Evolutionary conservation across 2,888 invertebrate species (phyloP).

Genomic region (Caenorhabditis angaria): DNA sequence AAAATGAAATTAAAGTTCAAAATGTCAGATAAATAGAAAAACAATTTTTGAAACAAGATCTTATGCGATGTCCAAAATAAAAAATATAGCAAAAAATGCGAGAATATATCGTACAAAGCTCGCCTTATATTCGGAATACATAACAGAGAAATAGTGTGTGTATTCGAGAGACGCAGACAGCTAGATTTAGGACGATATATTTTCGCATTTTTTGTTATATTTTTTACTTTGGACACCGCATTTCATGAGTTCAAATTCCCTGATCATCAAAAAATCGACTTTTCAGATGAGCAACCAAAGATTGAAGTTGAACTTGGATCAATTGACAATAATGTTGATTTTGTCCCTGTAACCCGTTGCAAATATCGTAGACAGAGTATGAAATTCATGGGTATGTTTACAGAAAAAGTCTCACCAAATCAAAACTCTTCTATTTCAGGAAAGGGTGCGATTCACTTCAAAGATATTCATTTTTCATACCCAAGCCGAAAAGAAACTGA

Average conservation of each 20-base stretch:
- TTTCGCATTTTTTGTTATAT: too few species aligned
- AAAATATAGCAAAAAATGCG: too few species aligned
- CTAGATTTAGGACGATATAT: too few species aligned
- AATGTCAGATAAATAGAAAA: too few species aligned
- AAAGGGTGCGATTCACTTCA: slow-evolving; percentile 77
- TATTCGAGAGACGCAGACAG: too few species aligned
- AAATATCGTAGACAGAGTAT: slow-evolving; percentile 53
- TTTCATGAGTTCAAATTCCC: neutral
- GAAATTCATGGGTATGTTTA: slow-evolving; percentile 57
- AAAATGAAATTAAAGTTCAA: too few species aligned
- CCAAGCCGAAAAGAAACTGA: slow-evolving; percentile 80
- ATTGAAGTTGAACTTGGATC: slow-evolving; percentile 45
- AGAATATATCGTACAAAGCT: too few species aligned
- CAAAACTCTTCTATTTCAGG: slow-evolving; percentile 25
- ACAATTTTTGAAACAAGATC: neutral
- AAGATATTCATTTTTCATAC: slow-evolving; percentile 83
- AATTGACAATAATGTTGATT: slow-evolving; percentile 43
- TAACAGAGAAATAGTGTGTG: too few species aligned
- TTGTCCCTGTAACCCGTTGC: slow-evolving; percentile 41
- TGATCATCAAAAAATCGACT: too few species aligned
- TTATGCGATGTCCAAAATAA: too few species aligned
- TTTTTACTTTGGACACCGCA: too few species aligned
- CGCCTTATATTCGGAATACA: too few species aligned
- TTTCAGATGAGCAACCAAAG: slow-evolving; percentile 50
- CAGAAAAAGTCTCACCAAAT: neutral